A percentile compares a stretch with the other conserved stretches of the same genome.
Conservation (phyloP, 2,113 vertebrate genomes). For the Pipra filicauda region DNA sequence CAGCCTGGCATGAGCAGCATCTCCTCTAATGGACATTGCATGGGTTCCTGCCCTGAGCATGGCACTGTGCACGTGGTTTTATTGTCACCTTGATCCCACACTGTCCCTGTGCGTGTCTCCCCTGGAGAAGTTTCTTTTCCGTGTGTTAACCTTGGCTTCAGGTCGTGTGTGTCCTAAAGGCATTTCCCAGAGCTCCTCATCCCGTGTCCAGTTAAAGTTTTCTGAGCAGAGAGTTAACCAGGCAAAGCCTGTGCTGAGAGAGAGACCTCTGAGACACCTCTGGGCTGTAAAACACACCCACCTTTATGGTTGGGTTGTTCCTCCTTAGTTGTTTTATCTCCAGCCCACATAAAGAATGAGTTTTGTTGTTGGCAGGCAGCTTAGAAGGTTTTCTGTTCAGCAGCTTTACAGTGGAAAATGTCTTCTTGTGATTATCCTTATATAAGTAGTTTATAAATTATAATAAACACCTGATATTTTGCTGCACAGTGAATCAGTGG, state of each 20-base stretch:
- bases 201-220: background rate
- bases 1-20: slow-evolving; percentile 43
- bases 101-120: background rate
- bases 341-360: background rate
- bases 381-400: background rate
- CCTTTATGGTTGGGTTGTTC: background rate
- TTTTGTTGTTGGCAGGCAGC: background rate
- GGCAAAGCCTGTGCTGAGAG: background rate
- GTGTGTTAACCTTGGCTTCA: background rate
- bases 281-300: background rate
- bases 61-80: slow-evolving; percentile 18
- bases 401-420: background rate
- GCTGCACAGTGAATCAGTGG: background rate
- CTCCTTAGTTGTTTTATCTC: background rate
- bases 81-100: background rate
- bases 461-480: background rate
- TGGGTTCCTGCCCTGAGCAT: background rate
- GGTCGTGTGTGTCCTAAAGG: background rate
- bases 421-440: background rate
- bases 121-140: background rate
- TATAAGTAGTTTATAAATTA: background rate
- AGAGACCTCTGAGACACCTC: background rate
- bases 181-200: background rate
- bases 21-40: slow-evolving; percentile 55
- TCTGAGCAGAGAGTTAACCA: background rate